Evolutionary conservation across 2,797 vertebrate species (phyloP), one percentile per base, ranked within the genome.

Genomic region (Simalia tracyae): DNA sequence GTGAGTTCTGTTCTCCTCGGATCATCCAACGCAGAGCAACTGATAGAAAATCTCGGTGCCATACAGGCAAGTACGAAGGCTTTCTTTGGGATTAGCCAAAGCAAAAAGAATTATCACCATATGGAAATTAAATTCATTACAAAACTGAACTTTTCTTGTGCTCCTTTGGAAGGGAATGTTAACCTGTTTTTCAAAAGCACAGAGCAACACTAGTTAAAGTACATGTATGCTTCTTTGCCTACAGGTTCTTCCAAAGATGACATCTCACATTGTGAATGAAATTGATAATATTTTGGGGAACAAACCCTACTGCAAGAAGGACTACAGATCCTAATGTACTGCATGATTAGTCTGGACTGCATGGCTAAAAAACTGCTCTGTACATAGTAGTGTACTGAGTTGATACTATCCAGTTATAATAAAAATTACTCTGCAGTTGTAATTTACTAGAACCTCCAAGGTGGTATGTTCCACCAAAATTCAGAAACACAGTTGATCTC

Each of bases 201-300:
- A 64, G 28, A 63, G 14, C 57, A 88, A 87, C 14, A 24, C 50
- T 76, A 4, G 14, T 28, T 91, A 87, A 87, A 72, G 22, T 42
- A 56, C 9, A 46, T 42, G 46, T 86, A 28, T 85, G 54, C 90
- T 93, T 81, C 90, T 84, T 96, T 96, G 96, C 98, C 90, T 97
- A 98, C 93, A 99, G 99, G 98, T 99, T 92, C 99, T 99, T 96
- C 99, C 99, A 89, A 99, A 99, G 98, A 99, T 99, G 99, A 99
- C 98, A 1, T 98, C 99, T 88, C 99, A 99, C 0, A 97, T 99
- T 64, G 99, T 99, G 86, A 98, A 98, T 0, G 99, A 99, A 93
- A 99, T 99, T 8, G 99, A 99, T 96, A 99, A 98, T 95, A 99
- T 99, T 93, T 96, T 99, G 95, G 99, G 98, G 91, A 99, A 99